Evolutionary conservation across 2,888 invertebrate species (phyloP).

Genomic region (Acronicta psi): DNA sequence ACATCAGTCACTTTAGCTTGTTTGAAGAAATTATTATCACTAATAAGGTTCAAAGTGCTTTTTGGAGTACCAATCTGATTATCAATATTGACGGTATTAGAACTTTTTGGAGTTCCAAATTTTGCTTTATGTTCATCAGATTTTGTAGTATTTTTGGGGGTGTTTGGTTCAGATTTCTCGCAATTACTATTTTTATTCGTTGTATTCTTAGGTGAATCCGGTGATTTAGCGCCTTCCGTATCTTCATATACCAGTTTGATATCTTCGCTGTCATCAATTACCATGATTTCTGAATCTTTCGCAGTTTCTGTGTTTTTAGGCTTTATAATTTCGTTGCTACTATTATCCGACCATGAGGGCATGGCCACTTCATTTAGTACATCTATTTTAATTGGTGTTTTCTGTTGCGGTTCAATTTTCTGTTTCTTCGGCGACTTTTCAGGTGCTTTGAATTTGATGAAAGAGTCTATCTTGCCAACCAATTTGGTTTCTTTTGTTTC

Average conservation of each 20-base stretch:
- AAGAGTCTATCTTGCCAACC: slow-evolving; percentile 73
- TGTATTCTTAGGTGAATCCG: slow-evolving; percentile 37
- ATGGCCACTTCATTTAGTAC: slow-evolving; percentile 82
- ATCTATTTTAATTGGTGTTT: slow-evolving; percentile 81
- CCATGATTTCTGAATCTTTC: slow-evolving; percentile 54
- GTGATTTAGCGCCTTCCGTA: slow-evolving; percentile 65
- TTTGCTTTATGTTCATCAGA: slow-evolving; percentile 41
- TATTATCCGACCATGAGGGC: slow-evolving; percentile 86
- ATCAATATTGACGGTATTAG: slow-evolving; percentile 10
- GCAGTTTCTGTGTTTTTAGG: slow-evolving; percentile 59
- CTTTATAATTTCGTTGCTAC: slow-evolving; percentile 77
- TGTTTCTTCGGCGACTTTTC: slow-evolving; percentile 74
- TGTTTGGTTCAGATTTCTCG: slow-evolving; percentile 13
- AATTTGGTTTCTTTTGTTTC: slow-evolving; percentile 55
- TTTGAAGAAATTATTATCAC: slow-evolving; percentile 68
- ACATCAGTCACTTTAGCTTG: slow-evolving; percentile 80
- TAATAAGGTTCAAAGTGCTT: slow-evolving; percentile 19
- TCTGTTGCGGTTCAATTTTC: slow-evolving; percentile 65
- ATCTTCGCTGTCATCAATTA: slow-evolving; percentile 87
- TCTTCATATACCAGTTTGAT: slow-evolving; percentile 90
- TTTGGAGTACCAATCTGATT: slow-evolving; percentile 41
- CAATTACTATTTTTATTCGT: slow-evolving; percentile 8
- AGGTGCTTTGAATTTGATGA: slow-evolving; percentile 81
- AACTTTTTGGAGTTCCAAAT: slow-evolving; percentile 36
- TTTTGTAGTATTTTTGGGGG: slow-evolving; percentile 27